Conservation (phyloP, 2,797 vertebrate species). For the Helarctos malayanus region DNA sequence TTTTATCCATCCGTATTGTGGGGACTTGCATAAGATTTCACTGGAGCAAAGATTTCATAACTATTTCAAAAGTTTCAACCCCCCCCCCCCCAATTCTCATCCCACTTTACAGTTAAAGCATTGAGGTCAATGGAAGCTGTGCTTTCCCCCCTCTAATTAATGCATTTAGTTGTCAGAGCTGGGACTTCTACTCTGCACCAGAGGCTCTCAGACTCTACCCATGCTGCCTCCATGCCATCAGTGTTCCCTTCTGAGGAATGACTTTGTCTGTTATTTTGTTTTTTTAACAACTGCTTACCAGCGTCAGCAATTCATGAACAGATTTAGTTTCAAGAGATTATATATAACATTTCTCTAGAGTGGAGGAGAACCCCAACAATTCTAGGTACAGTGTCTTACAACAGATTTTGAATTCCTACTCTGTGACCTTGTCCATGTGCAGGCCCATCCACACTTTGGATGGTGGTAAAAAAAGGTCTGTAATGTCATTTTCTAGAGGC, state of each 20-base stretch:
- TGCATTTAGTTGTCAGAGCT: background rate
- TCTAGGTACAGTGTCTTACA: background rate
- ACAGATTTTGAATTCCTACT: background rate
- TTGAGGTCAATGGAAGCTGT: background rate
- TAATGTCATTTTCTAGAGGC: constrained; percentile 22
- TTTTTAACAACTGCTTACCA: background rate
- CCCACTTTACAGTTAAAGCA: background rate
- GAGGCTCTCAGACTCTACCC: background rate
- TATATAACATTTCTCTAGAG: background rate
- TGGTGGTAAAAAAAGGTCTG: background rate
- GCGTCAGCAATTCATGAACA: background rate
- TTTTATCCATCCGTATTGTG: background rate
- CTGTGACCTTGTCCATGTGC: background rate
- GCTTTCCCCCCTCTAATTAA: background rate
- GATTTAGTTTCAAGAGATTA: constrained; percentile 9
- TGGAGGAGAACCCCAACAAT: background rate
- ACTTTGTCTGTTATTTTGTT: background rate
- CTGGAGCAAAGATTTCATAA: background rate
- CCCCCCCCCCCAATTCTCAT: background rate
- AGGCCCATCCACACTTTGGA: fast-evolving
- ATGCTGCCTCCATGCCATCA: background rate
- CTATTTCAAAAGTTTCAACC: background rate
- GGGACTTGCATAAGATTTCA: background rate
- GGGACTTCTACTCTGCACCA: background rate
- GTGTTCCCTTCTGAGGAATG: background rate